Evolutionary conservation across 2,113 vertebrate genomes (phyloP), one percentile per base, ranked within the genome.

Genomic region (Rhinopithecus roxellana): DNA sequence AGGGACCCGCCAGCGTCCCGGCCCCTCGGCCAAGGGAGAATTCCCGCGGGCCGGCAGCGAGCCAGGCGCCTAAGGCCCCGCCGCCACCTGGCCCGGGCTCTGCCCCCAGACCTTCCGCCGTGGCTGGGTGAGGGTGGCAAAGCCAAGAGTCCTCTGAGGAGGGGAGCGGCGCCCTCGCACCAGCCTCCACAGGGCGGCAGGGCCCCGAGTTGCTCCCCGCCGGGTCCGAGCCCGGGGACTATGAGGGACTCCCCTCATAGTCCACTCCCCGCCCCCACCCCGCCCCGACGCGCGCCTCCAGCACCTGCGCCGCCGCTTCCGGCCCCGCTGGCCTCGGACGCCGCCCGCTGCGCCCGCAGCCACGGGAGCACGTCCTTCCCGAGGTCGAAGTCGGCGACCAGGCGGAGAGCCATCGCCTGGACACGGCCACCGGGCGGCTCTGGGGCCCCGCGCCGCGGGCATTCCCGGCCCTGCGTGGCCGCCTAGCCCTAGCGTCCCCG

Each of bases 281-380:
- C 97, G 93, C 40, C 55, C 50, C 6, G 27, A 3, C 83, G 12
- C 64, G 50, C 52, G 74, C 74, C 85, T 27, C 91, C 13, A 6
- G 86, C 96, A 93, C 95, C 97, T 97, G 92, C 38, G 55, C 95
- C 52, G 43, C 43, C 70, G 74, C 87, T 80, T 30, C 2, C 5
- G 4, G 43, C 52, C 18, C 38, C 80, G 0, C 72, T 2, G 38
- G 67, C 90, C 5, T 40, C 89, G 4, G 27, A 70, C 77, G 13
- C 84, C 32, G 52, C 67, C 57, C 40, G 18, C 89, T 14, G 93
- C 35, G 90, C 95, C 50, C 87, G 88, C 82, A 99, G 97, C 98
- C 98, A 98, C 5, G 98, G 98, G 5, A 84, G 91, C 97, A 99
- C 98, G 61, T 99, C 99, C 89, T 86, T 82, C 35, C 35, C 87